Evolutionary conservation across 1,140 invertebrate genomes (phyloP).

Genomic region (Carcinoscorpius rotundicauda): DNA sequence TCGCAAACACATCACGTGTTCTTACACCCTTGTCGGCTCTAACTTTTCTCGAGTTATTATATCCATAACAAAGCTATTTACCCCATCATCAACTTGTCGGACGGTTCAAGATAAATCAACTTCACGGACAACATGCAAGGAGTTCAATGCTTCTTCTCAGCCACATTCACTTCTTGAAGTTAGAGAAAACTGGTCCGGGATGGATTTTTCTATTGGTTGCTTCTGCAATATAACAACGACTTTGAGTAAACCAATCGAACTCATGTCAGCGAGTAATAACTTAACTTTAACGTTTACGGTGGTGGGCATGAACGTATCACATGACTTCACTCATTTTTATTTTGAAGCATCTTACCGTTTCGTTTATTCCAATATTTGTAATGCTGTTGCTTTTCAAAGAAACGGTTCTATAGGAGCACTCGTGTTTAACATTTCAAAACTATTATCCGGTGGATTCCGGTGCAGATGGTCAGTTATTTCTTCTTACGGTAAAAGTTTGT

Average conservation of each 20-base stretch:
- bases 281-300: slow-evolving; percentile 67
- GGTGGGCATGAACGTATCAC: slow-evolving; percentile 55
- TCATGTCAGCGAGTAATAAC: slow-evolving; percentile 57
- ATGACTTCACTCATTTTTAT: slow-evolving; percentile 66
- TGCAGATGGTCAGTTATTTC: slow-evolving; percentile 22
- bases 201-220: slow-evolving; percentile 47
- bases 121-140: background rate
- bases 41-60: slow-evolving; percentile 15
- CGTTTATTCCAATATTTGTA: slow-evolving; percentile 40
- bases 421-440: slow-evolving; percentile 10
- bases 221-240: slow-evolving; percentile 50
- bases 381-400: slow-evolving; percentile 16
- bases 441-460: slow-evolving; percentile 3
- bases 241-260: slow-evolving; percentile 47
- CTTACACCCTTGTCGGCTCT: slow-evolving; percentile 19
- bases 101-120: slow-evolving; percentile 12
- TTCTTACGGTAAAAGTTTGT: slow-evolving; percentile 17
- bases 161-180: background rate
- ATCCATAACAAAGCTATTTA: slow-evolving; percentile 9
- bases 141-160: too few species aligned
- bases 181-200: background rate
- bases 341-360: slow-evolving; percentile 77
- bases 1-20: slow-evolving; percentile 18
- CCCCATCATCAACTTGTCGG: slow-evolving; percentile 2
- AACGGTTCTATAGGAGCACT: slow-evolving; percentile 20